Percentiles rank a stretch among this genome's conserved stretches.
phyloP scores from a whole-genome alignment of 1,140 invertebrate genomes.

The Microplitis demolitor region DNA sequence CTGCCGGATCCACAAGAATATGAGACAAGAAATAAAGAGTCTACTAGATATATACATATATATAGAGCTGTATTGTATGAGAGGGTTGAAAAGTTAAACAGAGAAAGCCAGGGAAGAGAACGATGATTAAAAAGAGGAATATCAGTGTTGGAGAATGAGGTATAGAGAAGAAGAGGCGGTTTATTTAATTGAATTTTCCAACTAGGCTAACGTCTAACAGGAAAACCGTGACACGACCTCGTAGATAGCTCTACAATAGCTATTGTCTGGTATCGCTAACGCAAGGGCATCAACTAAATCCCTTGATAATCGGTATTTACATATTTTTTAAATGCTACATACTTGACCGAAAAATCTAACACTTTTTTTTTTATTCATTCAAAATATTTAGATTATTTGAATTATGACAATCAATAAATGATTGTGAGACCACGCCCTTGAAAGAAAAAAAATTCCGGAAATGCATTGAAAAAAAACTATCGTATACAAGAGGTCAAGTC shows the following conservation, averaged over 20 bases:
- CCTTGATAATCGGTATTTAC: slow-evolving; percentile 3
- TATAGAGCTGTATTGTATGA: too few species aligned
- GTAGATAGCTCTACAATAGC: slow-evolving; percentile 43
- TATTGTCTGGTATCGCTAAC: slow-evolving; percentile 40
- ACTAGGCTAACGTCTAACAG: slow-evolving; percentile 56
- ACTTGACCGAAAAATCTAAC: too few species aligned
- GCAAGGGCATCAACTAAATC: slow-evolving; percentile 8
- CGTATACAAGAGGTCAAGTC: background rate
- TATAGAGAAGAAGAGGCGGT: slow-evolving; percentile 33
- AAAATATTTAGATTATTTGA: background rate
- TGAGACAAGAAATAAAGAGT: too few species aligned
- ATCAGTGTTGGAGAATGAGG: background rate
- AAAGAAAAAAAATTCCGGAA: background rate
- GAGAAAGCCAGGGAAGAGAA: background rate
- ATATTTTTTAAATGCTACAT: background rate
- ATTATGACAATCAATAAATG: background rate
- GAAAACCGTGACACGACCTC: slow-evolving; percentile 44
- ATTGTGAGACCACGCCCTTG: background rate
- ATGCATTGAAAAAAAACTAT: background rate
- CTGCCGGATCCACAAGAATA: too few species aligned
- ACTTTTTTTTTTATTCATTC: too few species aligned
- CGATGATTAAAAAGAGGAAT: background rate
- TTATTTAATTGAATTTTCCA: slow-evolving; percentile 59
- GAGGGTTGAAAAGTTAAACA: background rate
- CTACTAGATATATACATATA: too few species aligned